A percentile compares a stretch with the other conserved stretches of the same genome.
Evolutionary conservation across 2,113 vertebrate genomes (phyloP).

Genomic region (Oncorhynchus kisutch): DNA sequence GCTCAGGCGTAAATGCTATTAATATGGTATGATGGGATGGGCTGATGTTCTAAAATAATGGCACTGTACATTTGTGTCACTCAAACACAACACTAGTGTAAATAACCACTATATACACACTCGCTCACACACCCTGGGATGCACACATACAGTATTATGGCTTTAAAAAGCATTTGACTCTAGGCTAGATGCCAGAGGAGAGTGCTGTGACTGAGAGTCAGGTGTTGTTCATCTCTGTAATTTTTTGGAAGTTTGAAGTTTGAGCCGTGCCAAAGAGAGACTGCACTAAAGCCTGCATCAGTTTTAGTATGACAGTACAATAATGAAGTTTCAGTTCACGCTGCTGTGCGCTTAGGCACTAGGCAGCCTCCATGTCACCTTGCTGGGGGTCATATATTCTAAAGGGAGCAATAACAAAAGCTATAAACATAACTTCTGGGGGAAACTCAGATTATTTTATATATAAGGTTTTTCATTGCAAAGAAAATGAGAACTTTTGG

Average conservation of each 20-base stretch:
- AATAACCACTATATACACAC: slow-evolving; percentile 4
- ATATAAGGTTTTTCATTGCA: slow-evolving; percentile 57
- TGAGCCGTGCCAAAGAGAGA: slow-evolving; percentile 37
- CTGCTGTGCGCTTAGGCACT: slow-evolving; percentile 44
- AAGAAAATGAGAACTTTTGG: slow-evolving; percentile 52
- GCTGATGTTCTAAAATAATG: slow-evolving; percentile 37
- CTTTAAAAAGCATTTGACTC: too few relatives aligned
- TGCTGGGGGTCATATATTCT: slow-evolving; percentile 58
- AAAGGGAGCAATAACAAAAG: slow-evolving; percentile 57
- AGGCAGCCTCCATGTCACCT: slow-evolving; percentile 55
- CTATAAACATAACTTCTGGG: slow-evolving; percentile 66
- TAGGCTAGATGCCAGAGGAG: not conserved
- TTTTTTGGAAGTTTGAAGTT: slow-evolving; percentile 34
- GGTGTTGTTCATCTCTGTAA: slow-evolving; percentile 14
- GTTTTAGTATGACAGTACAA: slow-evolving; percentile 69
- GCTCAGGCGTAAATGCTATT: slow-evolving; percentile 51
- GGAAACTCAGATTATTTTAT: slow-evolving; percentile 67
- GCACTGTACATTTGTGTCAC: too few relatives aligned
- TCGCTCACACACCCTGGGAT: slow-evolving; percentile 5
- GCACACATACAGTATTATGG: slow-evolving; percentile 15
- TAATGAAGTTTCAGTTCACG: slow-evolving; percentile 51
- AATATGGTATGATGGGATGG: slow-evolving; percentile 51
- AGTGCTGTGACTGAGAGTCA: slow-evolving; percentile 2
- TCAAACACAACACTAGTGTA: too few relatives aligned
- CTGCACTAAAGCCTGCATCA: slow-evolving; percentile 60